Evolutionary conservation across 2,113 vertebrate genomes (phyloP).

Genomic region (Podocnemis expansa): DNA sequence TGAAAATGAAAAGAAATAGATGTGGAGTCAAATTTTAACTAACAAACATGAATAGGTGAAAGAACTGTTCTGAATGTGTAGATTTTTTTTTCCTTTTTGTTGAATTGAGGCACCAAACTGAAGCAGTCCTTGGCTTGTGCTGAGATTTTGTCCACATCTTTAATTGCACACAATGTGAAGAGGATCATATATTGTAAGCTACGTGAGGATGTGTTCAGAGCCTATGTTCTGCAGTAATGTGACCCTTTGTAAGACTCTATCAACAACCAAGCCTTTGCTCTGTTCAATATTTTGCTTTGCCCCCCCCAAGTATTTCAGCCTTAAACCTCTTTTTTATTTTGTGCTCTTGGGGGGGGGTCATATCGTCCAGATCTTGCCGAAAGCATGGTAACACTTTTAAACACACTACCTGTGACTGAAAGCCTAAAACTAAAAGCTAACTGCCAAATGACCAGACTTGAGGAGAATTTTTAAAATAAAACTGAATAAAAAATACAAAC

Average conservation of each 20-base stretch:
- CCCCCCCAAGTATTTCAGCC: not conserved
- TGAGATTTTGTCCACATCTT: not conserved
- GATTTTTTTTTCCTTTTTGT: rapidly evolving
- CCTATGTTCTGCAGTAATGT: not conserved
- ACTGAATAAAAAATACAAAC: not conserved
- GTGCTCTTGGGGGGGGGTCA: not conserved
- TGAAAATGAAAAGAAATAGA: constrained; percentile 46
- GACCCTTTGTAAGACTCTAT: not conserved
- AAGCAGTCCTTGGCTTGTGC: not conserved
- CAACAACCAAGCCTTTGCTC: not conserved
- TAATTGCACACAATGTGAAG: not conserved
- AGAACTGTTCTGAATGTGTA: not conserved
- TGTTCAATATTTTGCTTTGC: not conserved
- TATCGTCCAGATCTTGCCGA: not conserved
- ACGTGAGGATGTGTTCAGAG: not conserved
- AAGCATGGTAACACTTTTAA: constrained; percentile 11
- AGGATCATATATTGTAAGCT: not conserved
- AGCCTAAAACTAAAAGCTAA: constrained; percentile 20
- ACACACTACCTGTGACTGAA: not conserved
- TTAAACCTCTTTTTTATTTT: not conserved
- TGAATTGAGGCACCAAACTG: not conserved
- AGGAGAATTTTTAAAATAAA: not conserved
- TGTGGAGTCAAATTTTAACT: constrained; percentile 65
- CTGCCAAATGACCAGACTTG: not conserved
- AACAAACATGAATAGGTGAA: constrained; percentile 46